Evolutionary conservation across 2,888 invertebrate genomes (phyloP), one percentile per base, ranked within the genome.

Genomic region (Norana najaformis): DNA sequence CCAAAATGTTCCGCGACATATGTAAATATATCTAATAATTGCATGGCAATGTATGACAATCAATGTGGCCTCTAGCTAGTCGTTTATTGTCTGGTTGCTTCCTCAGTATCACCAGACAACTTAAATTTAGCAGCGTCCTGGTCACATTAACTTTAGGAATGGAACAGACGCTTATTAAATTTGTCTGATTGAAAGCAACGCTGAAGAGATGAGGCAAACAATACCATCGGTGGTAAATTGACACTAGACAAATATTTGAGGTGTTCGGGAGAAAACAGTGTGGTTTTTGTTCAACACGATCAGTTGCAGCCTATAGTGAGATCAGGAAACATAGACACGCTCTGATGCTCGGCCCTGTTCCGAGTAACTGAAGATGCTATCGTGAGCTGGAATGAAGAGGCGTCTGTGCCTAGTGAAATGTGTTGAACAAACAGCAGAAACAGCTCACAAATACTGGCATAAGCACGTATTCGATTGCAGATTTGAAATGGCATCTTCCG

Each of bases 171-270:
- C 69, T 0, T 69, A n/a, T n/a, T n/a, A n/a, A 69, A 1, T 69
- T n/a, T 69, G n/a, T 69, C n/a, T 69, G 69, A n/a, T n/a, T 69
- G 69, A 69, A 69, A n/a, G 69, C 69, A 69, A n/a, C 69, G 69
- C n/a, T n/a, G 6, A 13, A 8, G n/a, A 69, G n/a, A 8, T n/a
- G 8, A 5, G 11, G 69, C 30, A 69, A 69, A 69, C n/a, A 69
- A n/a, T 69, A 8, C 69, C n/a, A 47, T 47, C 20, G 47, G 23
- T 47, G 20, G 69, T 30, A 69, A 69, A 69, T 69, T 69, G 30
- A 69, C 8, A n/a, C 69, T n/a, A 69, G n/a, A n/a, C 69, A 69
- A 69, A 69, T 69, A 69, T 69, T 69, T 69, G 69, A 69, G 69
- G 69, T n/a, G 69, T n/a, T 69, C 30, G n/a, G 30, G 69, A 69